Evolutionary conservation across 2,797 vertebrate genomes (phyloP), one percentile per base, ranked within the genome.

Genomic region (Hybognathus amarus): DNA sequence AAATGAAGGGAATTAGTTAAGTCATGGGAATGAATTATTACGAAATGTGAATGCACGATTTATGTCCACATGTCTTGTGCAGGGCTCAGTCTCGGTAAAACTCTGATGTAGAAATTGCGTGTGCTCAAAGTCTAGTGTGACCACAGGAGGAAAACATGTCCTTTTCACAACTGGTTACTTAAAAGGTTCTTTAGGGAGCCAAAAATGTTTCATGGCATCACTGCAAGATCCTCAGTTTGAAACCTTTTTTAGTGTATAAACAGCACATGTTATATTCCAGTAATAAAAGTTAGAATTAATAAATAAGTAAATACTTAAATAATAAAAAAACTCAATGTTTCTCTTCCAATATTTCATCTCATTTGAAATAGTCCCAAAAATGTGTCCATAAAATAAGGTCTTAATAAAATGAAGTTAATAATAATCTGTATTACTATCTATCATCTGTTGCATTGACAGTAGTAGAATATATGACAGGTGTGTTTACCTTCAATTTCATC

Each of bases 401-500:
- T 45, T 18, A 70, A 8, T 15, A 3, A 42, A 69, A 15, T 42
- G 22, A n/a, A 5, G 1, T 59, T 52, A 52, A n/a, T 3, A 18
- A 50, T 17, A 6, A 20, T 54, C 1, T 54, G 50, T 18, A 9
- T 9, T 54, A n/a, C n/a, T n/a, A 54, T 54, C 20, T 54, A 10
- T 56, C 0, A 56, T 56, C 9, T 22, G 33, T 64, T 64, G 27
- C 24, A 33, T 24, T 50, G 45, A 30, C 8, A 6, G 24, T 13
- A 2, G 7, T 13, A 6, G 15, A 50, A 50, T 22, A 13, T 4
- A 11, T 3, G 2, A 52, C 74, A 83, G 63, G 64, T 47, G 78
- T 56, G 40, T 88, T 90, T 91, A 95, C 95, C 95, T 64, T 95
- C 95, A 85, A 96, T 94, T 88, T 95, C 95, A 81, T 96, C 95